Evolutionary conservation across 2,113 vertebrate species (phyloP).

Genomic region (Telmatochromis brichardi): DNA sequence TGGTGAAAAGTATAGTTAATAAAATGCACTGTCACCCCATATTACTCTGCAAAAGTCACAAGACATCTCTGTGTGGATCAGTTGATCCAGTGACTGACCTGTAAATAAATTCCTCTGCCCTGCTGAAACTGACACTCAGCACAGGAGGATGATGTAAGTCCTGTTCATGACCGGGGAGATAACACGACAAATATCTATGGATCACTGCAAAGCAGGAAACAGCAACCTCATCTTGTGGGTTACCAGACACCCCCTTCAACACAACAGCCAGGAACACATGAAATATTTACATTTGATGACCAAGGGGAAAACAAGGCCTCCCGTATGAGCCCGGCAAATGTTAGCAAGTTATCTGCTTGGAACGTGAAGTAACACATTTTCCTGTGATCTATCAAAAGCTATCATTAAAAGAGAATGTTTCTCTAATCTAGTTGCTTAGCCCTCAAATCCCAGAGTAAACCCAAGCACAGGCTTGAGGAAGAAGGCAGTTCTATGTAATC

Average conservation of each 20-base stretch:
- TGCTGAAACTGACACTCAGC: constrained; percentile 50
- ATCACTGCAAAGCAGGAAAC: constrained; percentile 51
- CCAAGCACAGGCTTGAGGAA: background rate
- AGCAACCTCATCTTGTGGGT: constrained; percentile 52
- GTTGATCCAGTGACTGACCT: constrained; percentile 50
- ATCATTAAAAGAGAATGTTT: constrained; percentile 8
- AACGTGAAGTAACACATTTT: background rate
- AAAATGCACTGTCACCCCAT: background rate
- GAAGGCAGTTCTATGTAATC: background rate
- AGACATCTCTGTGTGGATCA: background rate
- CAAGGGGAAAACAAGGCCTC: constrained; percentile 18
- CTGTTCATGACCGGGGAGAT: constrained; percentile 42
- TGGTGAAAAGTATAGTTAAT: background rate
- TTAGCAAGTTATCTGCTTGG: background rate
- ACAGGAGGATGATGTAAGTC: constrained; percentile 51
- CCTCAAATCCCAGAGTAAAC: constrained; percentile 19
- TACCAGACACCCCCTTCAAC: constrained; percentile 59
- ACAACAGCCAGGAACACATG: constrained; percentile 43
- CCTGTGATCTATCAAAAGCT: constrained; percentile 8
- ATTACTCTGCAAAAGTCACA: background rate
- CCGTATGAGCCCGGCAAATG: background rate
- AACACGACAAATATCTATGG: constrained; percentile 60
- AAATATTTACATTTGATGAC: constrained; percentile 68
- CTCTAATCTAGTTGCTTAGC: constrained; percentile 20
- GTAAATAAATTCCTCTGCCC: constrained; percentile 64